A percentile compares a stretch with the other conserved stretches of the same genome.
Conservation (phyloP, 2,888 invertebrate species). For the Pardosa pseudoannulata region DNA sequence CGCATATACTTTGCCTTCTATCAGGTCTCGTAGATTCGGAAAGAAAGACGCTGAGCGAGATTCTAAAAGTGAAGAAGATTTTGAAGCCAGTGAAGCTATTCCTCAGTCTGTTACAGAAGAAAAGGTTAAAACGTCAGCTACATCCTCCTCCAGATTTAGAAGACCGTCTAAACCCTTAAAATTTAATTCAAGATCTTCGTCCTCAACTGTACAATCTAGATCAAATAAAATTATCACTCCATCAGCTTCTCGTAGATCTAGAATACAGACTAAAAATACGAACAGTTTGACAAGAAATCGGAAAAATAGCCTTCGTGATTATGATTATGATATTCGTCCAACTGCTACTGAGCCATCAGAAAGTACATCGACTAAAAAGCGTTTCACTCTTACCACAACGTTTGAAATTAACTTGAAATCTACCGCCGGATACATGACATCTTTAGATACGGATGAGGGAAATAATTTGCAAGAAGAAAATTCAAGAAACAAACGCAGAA, state of each 20-base stretch:
- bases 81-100: constrained; percentile 68
- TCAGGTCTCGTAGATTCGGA: constrained; percentile 42
- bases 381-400: constrained; percentile 63
- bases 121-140: constrained; percentile 14
- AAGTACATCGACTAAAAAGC: constrained; percentile 32
- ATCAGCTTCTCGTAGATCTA: constrained; percentile 16
- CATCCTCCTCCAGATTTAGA: constrained; percentile 18
- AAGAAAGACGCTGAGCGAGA: constrained; percentile 21
- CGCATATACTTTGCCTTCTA: constrained; percentile 1
- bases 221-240: background rate
- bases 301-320: constrained; percentile 17
- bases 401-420: constrained; percentile 52
- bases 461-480: constrained; percentile 49
- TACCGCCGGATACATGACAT: constrained; percentile 39
- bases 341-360: constrained; percentile 9
- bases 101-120: constrained; percentile 45
- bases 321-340: constrained; percentile 14
- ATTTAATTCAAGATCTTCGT: constrained; percentile 4
- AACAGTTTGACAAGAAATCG: constrained; percentile 20
- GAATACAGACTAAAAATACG: constrained; percentile 16
- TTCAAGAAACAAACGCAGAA: background rate
- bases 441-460: constrained; percentile 18
- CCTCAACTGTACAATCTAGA: background rate
- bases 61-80: constrained; percentile 52
- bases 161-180: constrained; percentile 49